phyloP scores from a whole-genome alignment of 2,888 invertebrate genomes.

The Orthonychiurus folsomi region DNA sequence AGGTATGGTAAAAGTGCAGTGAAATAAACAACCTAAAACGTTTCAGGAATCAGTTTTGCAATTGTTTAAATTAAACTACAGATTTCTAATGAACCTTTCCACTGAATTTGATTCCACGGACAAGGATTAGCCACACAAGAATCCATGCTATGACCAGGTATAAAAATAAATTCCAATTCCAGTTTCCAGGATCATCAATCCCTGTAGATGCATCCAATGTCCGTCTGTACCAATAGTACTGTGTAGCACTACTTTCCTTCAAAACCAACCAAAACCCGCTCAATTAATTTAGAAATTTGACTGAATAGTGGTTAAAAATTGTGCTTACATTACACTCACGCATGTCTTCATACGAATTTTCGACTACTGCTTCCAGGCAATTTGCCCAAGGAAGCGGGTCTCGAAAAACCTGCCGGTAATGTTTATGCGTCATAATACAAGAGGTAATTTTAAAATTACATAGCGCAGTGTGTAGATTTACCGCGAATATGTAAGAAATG shows the following conservation, averaged over 20 bases:
- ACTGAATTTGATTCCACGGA: constrained; percentile 7
- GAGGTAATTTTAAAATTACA: too few species aligned
- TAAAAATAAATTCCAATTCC: constrained; percentile 13
- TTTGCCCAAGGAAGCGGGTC: constrained; percentile 18
- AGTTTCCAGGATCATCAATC: constrained; percentile 16
- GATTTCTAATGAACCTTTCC: too few species aligned
- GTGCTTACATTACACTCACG: neutral
- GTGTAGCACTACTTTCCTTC: constrained; percentile 11
- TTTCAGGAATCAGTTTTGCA: neutral
- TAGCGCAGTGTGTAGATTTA: too few species aligned
- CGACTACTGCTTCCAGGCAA: constrained; percentile 6
- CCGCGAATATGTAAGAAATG: constrained; percentile 19
- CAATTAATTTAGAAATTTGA: too few species aligned
- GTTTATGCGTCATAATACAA: too few species aligned
- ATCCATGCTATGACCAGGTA: constrained; percentile 12
- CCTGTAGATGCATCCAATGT: constrained; percentile 17
- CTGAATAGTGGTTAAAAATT: neutral
- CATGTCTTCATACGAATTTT: neutral
- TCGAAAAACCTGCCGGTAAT: constrained; percentile 4
- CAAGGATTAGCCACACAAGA: constrained; percentile 3
- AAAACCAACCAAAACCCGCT: too few species aligned
- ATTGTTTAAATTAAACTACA: neutral
- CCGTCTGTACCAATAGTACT: constrained; percentile 24
- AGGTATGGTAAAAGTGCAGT: constrained; percentile 91
- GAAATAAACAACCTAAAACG: constrained; percentile 59